Evolutionary conservation across 2,797 vertebrate species (phyloP), one percentile per base, ranked within the genome.

Genomic region (Austrolebias charrua): DNA sequence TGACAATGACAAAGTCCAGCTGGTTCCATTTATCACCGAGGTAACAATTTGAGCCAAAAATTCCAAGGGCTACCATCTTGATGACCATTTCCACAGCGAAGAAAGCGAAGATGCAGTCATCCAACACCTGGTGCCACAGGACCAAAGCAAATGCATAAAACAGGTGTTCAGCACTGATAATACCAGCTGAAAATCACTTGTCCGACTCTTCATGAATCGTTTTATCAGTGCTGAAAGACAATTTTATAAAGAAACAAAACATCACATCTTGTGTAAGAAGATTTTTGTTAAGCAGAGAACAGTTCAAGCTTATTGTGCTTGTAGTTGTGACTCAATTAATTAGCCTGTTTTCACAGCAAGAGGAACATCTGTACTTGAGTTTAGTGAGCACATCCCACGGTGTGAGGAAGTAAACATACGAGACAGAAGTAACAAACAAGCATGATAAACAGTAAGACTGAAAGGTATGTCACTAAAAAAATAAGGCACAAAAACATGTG

Each of bases 21-120:
- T 98, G 93, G 76, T 99, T 99, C 98, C 98, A 99, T 0, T 96
- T 98, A 88, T 99, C 98, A 0, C 96, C 96, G 44, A 99, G 94
- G 90, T 99, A 99, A 91, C 97, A 98, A 75, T 98, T 98, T 81
- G 95, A 84, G 70, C 98, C 97, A 0, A 98, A 99, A 66, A 99
- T 95, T 60, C 98, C 98, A 78, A 99, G 90, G n/a, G 98, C 98
- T 31, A 98, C 89, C 98, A 99, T 99, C 93, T 99, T 99, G 90
- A 98, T 93, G 51, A 98, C 91, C 98, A 99, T 99, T 88, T 99
- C 98, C 93, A 96, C 95, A 0, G 98, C 97, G 3, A 99, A 99
- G 92, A 99, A 99, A 76, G 94, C 95, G 19, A 99, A 99, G 84
- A 99, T 99, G 87, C 98, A 98, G 89, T 98, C 96, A 10, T 99